phyloP scores from a whole-genome alignment of 2,888 invertebrate genomes.

The Rhingia campestris region DNA sequence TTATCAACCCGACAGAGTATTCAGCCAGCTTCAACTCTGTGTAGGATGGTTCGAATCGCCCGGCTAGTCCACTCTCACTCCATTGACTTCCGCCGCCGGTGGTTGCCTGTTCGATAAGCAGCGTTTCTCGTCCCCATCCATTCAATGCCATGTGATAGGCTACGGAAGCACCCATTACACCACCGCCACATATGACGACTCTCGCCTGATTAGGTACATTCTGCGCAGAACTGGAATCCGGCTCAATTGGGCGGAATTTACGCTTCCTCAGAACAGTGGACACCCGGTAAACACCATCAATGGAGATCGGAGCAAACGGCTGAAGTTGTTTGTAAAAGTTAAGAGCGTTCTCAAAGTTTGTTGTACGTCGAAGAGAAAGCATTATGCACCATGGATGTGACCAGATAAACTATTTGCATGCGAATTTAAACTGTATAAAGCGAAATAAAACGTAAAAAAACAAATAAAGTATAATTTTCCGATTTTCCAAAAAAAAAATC shows the following conservation, averaged over 20 bases:
- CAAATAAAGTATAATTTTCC: no score
- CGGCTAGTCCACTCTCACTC: constrained; percentile 91
- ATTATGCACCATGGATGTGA: background rate
- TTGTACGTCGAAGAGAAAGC: constrained; percentile 33
- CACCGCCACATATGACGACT: constrained; percentile 91
- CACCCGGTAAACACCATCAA: constrained; percentile 29
- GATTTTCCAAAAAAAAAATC: no score
- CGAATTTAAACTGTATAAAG: no score
- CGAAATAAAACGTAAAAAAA: no score
- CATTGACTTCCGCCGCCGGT: constrained; percentile 91
- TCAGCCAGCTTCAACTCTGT: constrained; percentile 92
- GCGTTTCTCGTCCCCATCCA: constrained; percentile 92
- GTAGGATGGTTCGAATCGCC: constrained; percentile 92
- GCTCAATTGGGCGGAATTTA: constrained; percentile 79
- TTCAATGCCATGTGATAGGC: constrained; percentile 93
- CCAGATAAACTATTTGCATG: no score
- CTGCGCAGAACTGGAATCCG: constrained; percentile 74
- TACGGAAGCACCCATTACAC: constrained; percentile 95
- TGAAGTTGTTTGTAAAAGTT: constrained; percentile 43
- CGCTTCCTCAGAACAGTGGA: constrained; percentile 78
- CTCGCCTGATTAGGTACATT: constrained; percentile 77
- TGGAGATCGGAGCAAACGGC: constrained; percentile 29
- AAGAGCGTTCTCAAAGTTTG: constrained; percentile 16
- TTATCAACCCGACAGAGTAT: constrained; percentile 87
- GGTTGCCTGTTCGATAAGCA: constrained; percentile 92